Conservation (phyloP, 2,113 vertebrate genomes). For the Pelecanus crispus region DNA sequence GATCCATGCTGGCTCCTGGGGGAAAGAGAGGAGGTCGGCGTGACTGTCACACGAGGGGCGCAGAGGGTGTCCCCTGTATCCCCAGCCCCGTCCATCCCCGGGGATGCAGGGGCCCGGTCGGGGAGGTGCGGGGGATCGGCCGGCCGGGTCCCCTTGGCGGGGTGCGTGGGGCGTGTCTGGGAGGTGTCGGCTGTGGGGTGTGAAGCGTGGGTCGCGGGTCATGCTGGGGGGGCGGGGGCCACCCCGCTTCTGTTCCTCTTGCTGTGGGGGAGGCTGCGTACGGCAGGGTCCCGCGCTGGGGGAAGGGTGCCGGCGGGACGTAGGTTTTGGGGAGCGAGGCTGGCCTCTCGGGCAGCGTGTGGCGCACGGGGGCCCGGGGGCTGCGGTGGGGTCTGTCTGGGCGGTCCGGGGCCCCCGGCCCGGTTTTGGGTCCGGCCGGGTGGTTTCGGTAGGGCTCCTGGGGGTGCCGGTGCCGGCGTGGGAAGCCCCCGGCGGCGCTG, state of each 20-base stretch:
- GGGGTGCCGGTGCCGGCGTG: too few relatives aligned
- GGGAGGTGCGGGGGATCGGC: rapidly evolving
- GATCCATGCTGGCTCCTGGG: slow-evolving; percentile 82
- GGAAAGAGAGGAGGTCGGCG: rapidly evolving
- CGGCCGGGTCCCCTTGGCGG: rapidly evolving
- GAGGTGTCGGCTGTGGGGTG: rapidly evolving
- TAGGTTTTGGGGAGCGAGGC: rapidly evolving
- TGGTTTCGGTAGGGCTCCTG: background rate
- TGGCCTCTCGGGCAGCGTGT: background rate
- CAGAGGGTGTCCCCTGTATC: rapidly evolving
- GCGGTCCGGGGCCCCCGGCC: too few relatives aligned
- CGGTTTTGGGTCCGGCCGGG: background rate
- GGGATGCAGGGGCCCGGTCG: rapidly evolving
- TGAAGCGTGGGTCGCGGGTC: rapidly evolving
- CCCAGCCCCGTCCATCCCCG: rapidly evolving
- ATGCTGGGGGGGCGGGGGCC: rapidly evolving
- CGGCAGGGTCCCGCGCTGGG: rapidly evolving
- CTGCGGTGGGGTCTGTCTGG: rapidly evolving
- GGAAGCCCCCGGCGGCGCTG: background rate
- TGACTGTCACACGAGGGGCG: rapidly evolving
- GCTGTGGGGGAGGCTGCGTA: rapidly evolving
- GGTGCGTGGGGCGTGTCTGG: rapidly evolving
- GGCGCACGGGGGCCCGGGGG: background rate
- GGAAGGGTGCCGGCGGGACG: background rate
- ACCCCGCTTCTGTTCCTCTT: rapidly evolving